Evolutionary conservation across 1,140 invertebrate genomes (phyloP).

Genomic region (Drosophila bipectinata): DNA sequence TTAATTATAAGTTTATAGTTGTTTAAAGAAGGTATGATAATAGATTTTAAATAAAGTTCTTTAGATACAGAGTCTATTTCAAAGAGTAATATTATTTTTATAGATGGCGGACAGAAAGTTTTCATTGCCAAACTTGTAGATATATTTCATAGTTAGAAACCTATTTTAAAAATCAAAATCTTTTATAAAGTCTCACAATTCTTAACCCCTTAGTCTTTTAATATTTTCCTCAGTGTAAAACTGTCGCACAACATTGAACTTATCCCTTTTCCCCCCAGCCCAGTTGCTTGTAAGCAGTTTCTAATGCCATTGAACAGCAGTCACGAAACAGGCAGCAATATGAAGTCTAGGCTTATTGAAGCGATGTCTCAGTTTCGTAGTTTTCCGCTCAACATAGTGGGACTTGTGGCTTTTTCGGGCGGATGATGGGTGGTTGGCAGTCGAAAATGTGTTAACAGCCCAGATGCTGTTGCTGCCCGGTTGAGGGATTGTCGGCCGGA

Average conservation of each 20-base stretch:
- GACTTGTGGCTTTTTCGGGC: slow-evolving; percentile 33
- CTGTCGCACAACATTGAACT: neutral
- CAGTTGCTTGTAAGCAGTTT: slow-evolving; percentile 21
- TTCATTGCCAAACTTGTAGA: too few species aligned
- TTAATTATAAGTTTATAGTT: too few species aligned
- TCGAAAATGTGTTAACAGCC: slow-evolving; percentile 33
- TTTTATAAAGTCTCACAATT: too few species aligned
- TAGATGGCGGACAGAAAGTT: too few species aligned
- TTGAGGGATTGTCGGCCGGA: neutral
- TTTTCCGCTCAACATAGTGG: slow-evolving; percentile 24
- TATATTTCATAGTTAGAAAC: too few species aligned
- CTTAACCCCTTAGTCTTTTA: too few species aligned
- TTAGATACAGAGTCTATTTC: too few species aligned
- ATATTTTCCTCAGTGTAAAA: neutral
- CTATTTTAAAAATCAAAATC: too few species aligned
- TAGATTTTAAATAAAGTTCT: too few species aligned
- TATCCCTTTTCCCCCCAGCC: neutral
- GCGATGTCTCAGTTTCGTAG: slow-evolving; percentile 50
- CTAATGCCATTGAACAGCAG: slow-evolving; percentile 35
- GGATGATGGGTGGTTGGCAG: neutral
- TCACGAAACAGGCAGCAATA: slow-evolving; percentile 42
- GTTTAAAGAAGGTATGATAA: too few species aligned
- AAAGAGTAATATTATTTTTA: too few species aligned
- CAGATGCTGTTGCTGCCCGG: slow-evolving; percentile 11
- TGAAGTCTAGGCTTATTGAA: slow-evolving; percentile 46